Percentiles rank a stretch among this genome's conserved stretches.
phyloP scores from a whole-genome alignment of 2,113 vertebrate genomes.

The Boulengeromyrus knoepffleri region DNA sequence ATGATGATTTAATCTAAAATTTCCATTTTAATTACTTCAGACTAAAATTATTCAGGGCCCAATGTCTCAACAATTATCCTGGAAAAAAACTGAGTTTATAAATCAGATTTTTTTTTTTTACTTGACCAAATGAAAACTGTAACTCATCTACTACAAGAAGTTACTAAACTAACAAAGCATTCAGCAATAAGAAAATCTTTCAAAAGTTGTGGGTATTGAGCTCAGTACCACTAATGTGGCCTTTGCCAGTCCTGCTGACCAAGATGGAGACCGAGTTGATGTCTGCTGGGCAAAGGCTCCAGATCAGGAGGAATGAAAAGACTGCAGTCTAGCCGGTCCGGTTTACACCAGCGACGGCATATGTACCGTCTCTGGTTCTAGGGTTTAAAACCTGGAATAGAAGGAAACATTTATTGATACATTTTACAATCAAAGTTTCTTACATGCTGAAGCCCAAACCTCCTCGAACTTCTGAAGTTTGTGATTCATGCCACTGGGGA shows the following conservation, averaged over 20 bases:
- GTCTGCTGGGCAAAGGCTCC: not conserved
- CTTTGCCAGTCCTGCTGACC: not conserved
- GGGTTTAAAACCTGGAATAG: slow-evolving; percentile 34
- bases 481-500: not conserved
- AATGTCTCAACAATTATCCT: not conserved
- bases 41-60: not conserved
- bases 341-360: slow-evolving; percentile 31
- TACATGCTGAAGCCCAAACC: not conserved
- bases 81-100: not conserved
- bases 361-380: slow-evolving; percentile 26
- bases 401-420: not conserved
- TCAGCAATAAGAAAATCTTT: not conserved
- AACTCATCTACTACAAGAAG: not conserved
- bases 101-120: not conserved
- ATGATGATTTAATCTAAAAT: not conserved
- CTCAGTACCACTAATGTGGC: not conserved
- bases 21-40: not conserved
- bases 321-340: not conserved
- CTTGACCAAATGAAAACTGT: not conserved
- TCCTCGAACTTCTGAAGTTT: not conserved
- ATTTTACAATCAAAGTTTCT: not conserved
- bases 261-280: not conserved
- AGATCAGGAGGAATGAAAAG: not conserved
- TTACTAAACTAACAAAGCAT: not conserved
- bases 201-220: not conserved